phyloP scores from a whole-genome alignment of 1,140 invertebrate species.

The Lycorma delicatula region DNA sequence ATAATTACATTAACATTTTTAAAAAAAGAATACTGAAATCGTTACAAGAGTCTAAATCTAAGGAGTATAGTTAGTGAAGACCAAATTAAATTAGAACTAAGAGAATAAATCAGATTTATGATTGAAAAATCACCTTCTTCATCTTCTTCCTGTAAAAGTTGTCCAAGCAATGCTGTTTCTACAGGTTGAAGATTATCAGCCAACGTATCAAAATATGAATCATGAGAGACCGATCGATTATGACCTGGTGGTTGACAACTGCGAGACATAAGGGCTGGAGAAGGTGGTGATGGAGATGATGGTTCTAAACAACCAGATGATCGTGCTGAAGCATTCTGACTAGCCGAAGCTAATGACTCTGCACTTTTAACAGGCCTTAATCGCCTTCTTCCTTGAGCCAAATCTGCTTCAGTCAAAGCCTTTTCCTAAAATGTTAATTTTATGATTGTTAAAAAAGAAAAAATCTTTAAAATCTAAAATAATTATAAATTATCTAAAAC shows the following conservation, averaged over 20 bases:
- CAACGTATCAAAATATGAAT: constrained; percentile 80
- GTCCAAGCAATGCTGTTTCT: constrained; percentile 11
- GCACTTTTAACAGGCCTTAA: constrained; percentile 60
- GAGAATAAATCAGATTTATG: too few relatives aligned
- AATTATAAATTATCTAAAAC: constrained; percentile 4
- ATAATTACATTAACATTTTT: too few relatives aligned
- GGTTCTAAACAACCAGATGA: constrained; percentile 4
- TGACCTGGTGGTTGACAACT: constrained; percentile 25
- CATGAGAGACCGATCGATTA: constrained; percentile 72
- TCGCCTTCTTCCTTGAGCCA: constrained; percentile 40
- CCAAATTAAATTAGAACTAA: too few relatives aligned
- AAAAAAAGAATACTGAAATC: too few relatives aligned
- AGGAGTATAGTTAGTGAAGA: too few relatives aligned
- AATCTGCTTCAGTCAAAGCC: constrained; percentile 37
- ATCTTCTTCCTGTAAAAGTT: constrained; percentile 16
- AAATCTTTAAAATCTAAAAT: constrained; percentile 5
- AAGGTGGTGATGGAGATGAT: constrained; percentile 17
- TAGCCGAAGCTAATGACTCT: constrained; percentile 50
- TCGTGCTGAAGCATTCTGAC: constrained; percentile 11
- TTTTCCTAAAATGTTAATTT: constrained; percentile 34
- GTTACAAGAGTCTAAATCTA: too few relatives aligned
- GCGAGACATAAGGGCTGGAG: neutral
- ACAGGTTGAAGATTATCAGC: constrained; percentile 38
- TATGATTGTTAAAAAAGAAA: constrained; percentile 1
- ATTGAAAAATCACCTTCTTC: constrained; percentile 19